Evolutionary conservation across 2,797 vertebrate species (phyloP).

Genomic region (Ctenochaetus hawaiiensis): DNA sequence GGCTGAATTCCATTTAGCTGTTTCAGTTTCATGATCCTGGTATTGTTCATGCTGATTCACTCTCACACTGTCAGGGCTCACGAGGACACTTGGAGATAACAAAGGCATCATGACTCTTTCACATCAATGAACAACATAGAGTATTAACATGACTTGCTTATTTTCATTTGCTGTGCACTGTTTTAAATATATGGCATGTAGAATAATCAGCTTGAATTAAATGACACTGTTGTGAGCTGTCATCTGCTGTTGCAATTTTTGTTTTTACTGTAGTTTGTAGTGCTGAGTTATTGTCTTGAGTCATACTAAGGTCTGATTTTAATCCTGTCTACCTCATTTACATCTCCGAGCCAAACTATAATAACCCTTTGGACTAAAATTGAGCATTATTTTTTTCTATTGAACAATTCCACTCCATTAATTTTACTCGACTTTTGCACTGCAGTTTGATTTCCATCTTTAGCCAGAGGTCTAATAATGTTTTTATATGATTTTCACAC

Average conservation of each 20-base stretch:
- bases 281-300: background rate
- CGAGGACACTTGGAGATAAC: background rate
- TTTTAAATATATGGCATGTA: background rate
- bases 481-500: background rate
- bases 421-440: background rate
- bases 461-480: background rate
- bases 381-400: too few species aligned
- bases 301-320: background rate
- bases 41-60: slow-evolving; percentile 8
- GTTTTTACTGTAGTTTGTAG: background rate
- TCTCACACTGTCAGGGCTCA: slow-evolving; percentile 3
- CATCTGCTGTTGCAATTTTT: background rate
- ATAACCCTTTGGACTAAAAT: too few species aligned
- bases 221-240: background rate
- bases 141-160: background rate
- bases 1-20: background rate
- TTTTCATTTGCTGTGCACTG: background rate
- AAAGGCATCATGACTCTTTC: background rate
- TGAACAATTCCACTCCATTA: too few species aligned
- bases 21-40: background rate
- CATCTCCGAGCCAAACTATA: background rate
- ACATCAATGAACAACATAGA: background rate
- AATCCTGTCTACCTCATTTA: too few species aligned
- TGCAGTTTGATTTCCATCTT: background rate
- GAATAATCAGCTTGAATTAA: slow-evolving; percentile 3